These are phyloP conservation scores for Scaptomyza parva DNA, from an alignment of 2,888 invertebrate species.

Conservation along the genomic window DNA sequence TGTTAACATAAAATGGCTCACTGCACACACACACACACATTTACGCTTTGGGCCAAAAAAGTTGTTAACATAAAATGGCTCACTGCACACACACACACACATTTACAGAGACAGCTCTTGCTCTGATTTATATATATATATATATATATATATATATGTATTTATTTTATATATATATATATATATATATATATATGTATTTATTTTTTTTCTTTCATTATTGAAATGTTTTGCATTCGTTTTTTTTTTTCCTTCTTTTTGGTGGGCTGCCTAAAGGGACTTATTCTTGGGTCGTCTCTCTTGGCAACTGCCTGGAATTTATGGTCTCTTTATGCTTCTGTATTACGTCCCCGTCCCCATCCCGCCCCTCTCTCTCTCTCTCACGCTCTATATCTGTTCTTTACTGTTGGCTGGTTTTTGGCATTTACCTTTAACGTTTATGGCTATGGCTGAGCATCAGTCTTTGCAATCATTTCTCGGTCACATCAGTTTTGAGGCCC, in stretches of 20 bases:
- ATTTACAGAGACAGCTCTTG: slow-evolving; percentile 29
- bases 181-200: neutral
- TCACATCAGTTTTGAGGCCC: slow-evolving; percentile 59
- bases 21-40: slow-evolving; percentile 46
- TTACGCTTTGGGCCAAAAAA: slow-evolving; percentile 64
- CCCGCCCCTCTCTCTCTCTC: neutral
- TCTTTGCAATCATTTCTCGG: slow-evolving; percentile 69
- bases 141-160: neutral
- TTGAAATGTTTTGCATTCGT: slow-evolving; percentile 60
- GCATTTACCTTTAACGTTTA: slow-evolving; percentile 50
- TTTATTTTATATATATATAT: too few species aligned
- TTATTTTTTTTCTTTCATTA: slow-evolving; percentile 46
- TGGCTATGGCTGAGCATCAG: slow-evolving; percentile 66
- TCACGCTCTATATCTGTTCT: neutral
- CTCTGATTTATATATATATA: slow-evolving; percentile 37
- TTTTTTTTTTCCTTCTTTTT: slow-evolving; percentile 1
- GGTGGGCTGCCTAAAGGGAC: slow-evolving; percentile 19
- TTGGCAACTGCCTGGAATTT: slow-evolving; percentile 50
- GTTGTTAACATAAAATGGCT: slow-evolving; percentile 80
- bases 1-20: slow-evolving; percentile 78
- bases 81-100: slow-evolving; percentile 50
- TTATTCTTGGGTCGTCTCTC: slow-evolving; percentile 6
- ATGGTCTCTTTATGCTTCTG: slow-evolving; percentile 15
- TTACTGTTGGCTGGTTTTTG: slow-evolving; percentile 3
- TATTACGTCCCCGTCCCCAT: neutral